Conservation (phyloP, 2,888 invertebrate species). For the Terebella lapidaria region DNA sequence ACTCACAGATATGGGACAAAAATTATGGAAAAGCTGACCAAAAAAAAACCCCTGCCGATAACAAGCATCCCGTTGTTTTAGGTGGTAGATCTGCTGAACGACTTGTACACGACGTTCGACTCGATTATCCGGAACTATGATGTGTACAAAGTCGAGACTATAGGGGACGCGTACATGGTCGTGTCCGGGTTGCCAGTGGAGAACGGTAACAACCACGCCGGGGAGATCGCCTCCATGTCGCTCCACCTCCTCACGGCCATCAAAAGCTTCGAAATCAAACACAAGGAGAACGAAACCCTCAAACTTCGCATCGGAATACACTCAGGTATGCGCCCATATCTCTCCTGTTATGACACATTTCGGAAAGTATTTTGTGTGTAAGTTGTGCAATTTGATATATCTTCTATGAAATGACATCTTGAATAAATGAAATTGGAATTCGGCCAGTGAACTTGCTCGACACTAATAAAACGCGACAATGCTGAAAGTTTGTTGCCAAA, state of each 20-base stretch:
- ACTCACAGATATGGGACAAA: too few species aligned
- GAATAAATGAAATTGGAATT: too few species aligned
- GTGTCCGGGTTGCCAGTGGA: constrained; percentile 39
- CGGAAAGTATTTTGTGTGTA: not conserved
- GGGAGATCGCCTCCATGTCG: constrained; percentile 51
- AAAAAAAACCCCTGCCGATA: too few species aligned
- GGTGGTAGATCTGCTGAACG: constrained; percentile 82
- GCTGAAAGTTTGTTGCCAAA: too few species aligned
- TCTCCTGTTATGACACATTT: too few species aligned
- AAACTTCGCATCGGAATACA: constrained; percentile 50
- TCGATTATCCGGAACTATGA: constrained; percentile 76
- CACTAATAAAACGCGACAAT: too few species aligned
- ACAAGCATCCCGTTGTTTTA: too few species aligned
- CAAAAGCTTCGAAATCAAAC: constrained; percentile 40
- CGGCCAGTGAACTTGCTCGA: too few species aligned
- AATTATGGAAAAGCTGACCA: too few species aligned
- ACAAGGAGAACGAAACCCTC: constrained; percentile 39
- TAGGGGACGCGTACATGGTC: constrained; percentile 27
- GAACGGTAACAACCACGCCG: constrained; percentile 45
- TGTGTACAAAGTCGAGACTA: constrained; percentile 81
- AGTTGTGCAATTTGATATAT: not conserved
- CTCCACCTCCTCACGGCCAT: constrained; percentile 43
- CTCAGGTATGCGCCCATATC: constrained; percentile 41
- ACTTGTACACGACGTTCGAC: constrained; percentile 82
- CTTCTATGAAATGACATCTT: too few species aligned